Evolutionary conservation across 2,888 invertebrate genomes (phyloP), one percentile per base, ranked within the genome.

Genomic region (Cantharis rustica): DNA sequence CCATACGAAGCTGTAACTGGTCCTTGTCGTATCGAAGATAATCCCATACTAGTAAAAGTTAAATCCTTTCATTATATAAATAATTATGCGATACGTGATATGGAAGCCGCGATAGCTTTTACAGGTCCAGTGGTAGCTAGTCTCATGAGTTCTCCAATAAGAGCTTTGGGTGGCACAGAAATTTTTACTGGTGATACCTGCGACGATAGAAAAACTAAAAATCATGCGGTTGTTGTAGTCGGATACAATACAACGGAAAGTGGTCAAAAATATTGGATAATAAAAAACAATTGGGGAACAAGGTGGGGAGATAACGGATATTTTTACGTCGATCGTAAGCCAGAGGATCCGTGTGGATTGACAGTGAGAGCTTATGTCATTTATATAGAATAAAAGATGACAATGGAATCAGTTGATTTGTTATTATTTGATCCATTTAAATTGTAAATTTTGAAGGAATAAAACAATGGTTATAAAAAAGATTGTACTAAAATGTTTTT

Each of bases 291-390:
- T 70, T 96, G 95, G 95, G 92, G 94, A 11, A 9, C 9, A 88
- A 89, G 79, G 86, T 98, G 97, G 97, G 97, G 97, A 47, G 91
- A 93, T 68, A 86, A 93, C 7, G 97, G 97, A 63, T 98, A 95
- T 90, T 94, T 97, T 84, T 94, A 93, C 89, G 96, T 98, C 93
- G 91, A 95, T 26, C 92, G 97, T 83, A 96, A 97, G 89, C 90
- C 90, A 84, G 84, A 94, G 47, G 97, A 98, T 88, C 92, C 94
- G 86, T 98, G 97, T 88, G 97, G 97, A 84, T 9, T 23, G 1
- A 23, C 23, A 23, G 1, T 23, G 1, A 1, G 23, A 23, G 23
- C 23, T 7, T 23, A 23, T 23, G 23, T 23, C 23, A 9, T 1
- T 23, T 23, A 23, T 9, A 23, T 23, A 23, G 9, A 9, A 23